phyloP scores from a whole-genome alignment of 23 tunicate species.

The Ascidia mentula region DNA sequence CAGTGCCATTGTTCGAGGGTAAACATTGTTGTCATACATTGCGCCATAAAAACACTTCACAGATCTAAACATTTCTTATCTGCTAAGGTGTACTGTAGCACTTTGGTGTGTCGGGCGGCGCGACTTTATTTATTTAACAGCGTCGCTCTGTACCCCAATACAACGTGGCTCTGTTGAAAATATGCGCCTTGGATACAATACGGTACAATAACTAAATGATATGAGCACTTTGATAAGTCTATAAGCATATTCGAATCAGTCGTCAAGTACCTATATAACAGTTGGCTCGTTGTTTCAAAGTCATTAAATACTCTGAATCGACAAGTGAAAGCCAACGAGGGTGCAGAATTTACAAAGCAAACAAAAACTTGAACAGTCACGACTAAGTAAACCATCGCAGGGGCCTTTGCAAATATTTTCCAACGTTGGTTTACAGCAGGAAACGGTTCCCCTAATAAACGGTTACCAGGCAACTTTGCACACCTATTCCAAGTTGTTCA shows the following conservation, averaged over 20 bases:
- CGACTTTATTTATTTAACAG: constrained; percentile 6
- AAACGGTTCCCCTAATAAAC: background rate
- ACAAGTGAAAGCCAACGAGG: background rate
- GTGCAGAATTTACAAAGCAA: background rate
- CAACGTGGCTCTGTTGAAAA: no score
- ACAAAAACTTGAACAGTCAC: background rate
- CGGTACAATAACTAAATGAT: background rate
- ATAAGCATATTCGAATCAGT: no score
- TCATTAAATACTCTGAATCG: background rate
- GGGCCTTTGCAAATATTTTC: background rate
- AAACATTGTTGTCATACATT: background rate
- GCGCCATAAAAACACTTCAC: background rate
- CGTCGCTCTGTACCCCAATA: background rate
- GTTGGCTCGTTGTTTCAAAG: background rate
- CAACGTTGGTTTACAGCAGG: background rate
- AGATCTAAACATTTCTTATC: background rate
- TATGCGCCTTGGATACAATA: no score
- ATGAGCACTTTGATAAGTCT: no score
- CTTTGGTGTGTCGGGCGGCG: constrained; percentile 2
- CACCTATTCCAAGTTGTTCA: background rate
- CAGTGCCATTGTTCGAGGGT: background rate
- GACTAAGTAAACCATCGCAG: background rate
- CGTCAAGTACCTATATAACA: background rate
- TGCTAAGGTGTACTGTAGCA: background rate
- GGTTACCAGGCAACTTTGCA: background rate